Base-by-base conservation (phyloP, 2,113 vertebrate species). In the Oenanthe melanoleuca region DNA sequence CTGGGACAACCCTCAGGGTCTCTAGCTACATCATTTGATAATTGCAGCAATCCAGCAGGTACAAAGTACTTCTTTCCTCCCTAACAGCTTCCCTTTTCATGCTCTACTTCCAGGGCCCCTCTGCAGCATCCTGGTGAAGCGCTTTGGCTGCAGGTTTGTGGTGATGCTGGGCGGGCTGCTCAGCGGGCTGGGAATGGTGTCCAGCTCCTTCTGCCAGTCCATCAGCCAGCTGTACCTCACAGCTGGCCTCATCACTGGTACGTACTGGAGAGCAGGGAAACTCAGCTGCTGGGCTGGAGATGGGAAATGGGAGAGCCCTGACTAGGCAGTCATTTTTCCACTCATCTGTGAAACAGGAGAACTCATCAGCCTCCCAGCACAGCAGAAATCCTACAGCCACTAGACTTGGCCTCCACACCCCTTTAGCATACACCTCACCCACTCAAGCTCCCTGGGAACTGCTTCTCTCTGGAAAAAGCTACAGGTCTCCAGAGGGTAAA, bases 161-260 rank as follows among this genome's bases (percentile, higher is more conserved):
- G 98, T 99, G 83, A 99, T 99, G 98, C 65, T 99, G 37, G 99
- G 99, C 0, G 99, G 99, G 6, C 83, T 99, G 84, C 97, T 99
- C 95, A 99, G 99, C 19, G 97, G 99, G 6, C 83, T 98, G 24
- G 99, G 99, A 64, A 99, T 99, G 99, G 98, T 98, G 9, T 97
- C 97, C 94, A 98, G 99, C 93, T 98, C 98, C 50, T 99, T 99
- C 96, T 98, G 98, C 90, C 91, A 60, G 73, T 98, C 98, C 63
- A 98, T 99, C 65, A 33, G 77, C 47, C 97, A 99, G 92, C 98
- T 99, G 12, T 99, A 99, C 96, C 3, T 99, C 89, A 99, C 98
- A 0, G 97, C 98, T 2, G 99, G 99, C 61, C 40, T 99, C 67
- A 97, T 99, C 89, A 98, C 99, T 90, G 99, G 99, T 99, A 92